Conservation (phyloP, 2,888 invertebrate species). For the Pterobdella sp. region DNA sequence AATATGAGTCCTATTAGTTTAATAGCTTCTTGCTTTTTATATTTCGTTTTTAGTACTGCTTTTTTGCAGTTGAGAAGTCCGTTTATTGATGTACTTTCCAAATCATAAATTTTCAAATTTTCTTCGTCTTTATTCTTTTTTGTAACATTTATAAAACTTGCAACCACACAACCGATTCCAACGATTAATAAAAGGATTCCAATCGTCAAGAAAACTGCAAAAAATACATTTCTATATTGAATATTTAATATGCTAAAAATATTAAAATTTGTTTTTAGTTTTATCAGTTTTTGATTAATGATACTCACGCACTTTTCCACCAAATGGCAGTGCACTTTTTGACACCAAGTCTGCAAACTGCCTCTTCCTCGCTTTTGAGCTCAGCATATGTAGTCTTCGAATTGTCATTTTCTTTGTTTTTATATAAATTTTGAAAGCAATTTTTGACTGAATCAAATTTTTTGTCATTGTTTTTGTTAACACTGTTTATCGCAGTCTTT, state of each 20-base stretch:
- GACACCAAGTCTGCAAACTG: slow-evolving; percentile 36
- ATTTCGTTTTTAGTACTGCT: too few species aligned
- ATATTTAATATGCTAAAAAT: neutral
- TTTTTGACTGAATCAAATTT: neutral
- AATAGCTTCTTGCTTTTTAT: too few species aligned
- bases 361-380: neutral
- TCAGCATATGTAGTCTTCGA: neutral
- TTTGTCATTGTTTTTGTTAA: neutral
- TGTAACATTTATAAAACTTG: neutral
- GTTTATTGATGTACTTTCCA: neutral
- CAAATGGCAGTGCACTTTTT: slow-evolving; percentile 41
- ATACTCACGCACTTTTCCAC: slow-evolving; percentile 36
- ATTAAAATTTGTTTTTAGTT: neutral
- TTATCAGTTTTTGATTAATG: neutral
- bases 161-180: slow-evolving; percentile 51
- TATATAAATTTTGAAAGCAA: neutral
- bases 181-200: slow-evolving; percentile 53
- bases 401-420: neutral
- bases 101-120: neutral
- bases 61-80: too few species aligned
- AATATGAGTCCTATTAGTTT: slow-evolving; percentile 53
- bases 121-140: neutral
- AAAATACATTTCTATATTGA: neutral
- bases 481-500: too few species aligned
- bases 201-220: slow-evolving; percentile 47